Base-by-base conservation (phyloP, 2,797 vertebrate species). In the Distichodus sexfasciatus region DNA sequence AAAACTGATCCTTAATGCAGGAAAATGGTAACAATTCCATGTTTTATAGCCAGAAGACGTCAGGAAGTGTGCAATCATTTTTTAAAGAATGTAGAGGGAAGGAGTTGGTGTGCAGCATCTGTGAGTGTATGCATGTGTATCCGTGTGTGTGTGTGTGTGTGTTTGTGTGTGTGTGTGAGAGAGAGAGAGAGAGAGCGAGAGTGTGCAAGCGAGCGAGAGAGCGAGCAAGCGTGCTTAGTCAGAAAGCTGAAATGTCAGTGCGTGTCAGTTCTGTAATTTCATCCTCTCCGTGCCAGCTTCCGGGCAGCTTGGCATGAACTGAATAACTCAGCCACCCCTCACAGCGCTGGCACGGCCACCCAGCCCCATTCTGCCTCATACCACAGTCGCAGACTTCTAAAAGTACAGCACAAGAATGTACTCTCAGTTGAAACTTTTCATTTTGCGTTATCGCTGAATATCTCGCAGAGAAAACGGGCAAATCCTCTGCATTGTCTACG, bases 281-380 rank as follows among this genome's bases (percentile, higher is more conserved):
- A 82, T 75, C 69, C 69, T 44, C 68, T 68, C 62, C 69, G 28
- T 33, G 82, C 79, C 83, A 84, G 81, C 69, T 81, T 78, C 79
- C 61, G 54, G 74, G 81, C 66, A 54, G 44, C 66, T 78, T 88
- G 84, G 79, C 81, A 81, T 58, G 47, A 54, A 48, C 35, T 79
- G 69, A 83, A 83, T 79, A 65, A 74, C 66, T 71, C 19, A 4
- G 46, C 36, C 59, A 38, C 54, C 44, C 66, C 46, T 59, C 15
- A 11, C n/a, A 36, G 66, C 10, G 50, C 51, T 50, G 33, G 14
- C 61, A 21, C 55, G 6, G 28, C 38, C 53, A 59, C 61, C 71
- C 61, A 3, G 43, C 29, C 28, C 17, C 41, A 24, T 36, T 43
- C 19, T 66, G 7, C 73, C 48, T n/a, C 48, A 28, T 26, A 14